Evolutionary conservation across 2,797 vertebrate genomes (phyloP).

Genomic region (Kryptolebias ocellatus): DNA sequence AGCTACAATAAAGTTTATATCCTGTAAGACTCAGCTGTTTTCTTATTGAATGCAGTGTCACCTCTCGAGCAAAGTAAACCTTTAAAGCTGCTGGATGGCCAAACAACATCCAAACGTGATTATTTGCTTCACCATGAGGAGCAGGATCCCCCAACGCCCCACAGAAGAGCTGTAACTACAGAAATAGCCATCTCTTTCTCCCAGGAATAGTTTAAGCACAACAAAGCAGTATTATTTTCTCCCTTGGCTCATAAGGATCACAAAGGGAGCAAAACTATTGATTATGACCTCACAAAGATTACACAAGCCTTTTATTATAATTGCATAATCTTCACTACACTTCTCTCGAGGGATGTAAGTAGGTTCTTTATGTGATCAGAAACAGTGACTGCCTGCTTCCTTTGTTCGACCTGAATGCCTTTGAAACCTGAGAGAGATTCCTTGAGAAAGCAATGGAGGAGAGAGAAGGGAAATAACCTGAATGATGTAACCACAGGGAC

Average conservation of each 20-base stretch:
- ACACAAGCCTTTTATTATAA: conserved; percentile 56
- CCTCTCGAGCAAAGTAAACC: neutral
- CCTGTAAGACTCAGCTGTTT: neutral
- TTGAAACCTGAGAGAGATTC: conserved; percentile 50
- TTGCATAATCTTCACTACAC: conserved; percentile 47
- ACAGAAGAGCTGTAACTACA: too few species aligned
- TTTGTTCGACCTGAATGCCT: conserved; percentile 49
- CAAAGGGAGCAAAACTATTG: conserved; percentile 30
- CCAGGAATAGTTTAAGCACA: conserved; percentile 1
- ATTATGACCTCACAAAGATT: conserved; percentile 41
- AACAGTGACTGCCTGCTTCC: conserved; percentile 47
- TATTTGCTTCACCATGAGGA: neutral
- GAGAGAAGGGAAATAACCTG: neutral
- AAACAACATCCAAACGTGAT: neutral
- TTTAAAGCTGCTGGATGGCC: neutral
- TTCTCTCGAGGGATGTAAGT: conserved; percentile 50
- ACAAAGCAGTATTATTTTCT: conserved; percentile 6
- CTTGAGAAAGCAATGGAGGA: conserved; percentile 34
- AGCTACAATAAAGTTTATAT: neutral
- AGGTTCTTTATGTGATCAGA: conserved; percentile 57
- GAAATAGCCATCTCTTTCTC: too few species aligned
- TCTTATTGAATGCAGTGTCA: neutral
- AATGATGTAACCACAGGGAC: conserved; percentile 59
- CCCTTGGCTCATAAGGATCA: conserved; percentile 12
- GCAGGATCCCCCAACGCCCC: too few species aligned